Evolutionary conservation across 2,797 vertebrate genomes (phyloP), one percentile per base, ranked within the genome.

Genomic region (Balearica regulorum): DNA sequence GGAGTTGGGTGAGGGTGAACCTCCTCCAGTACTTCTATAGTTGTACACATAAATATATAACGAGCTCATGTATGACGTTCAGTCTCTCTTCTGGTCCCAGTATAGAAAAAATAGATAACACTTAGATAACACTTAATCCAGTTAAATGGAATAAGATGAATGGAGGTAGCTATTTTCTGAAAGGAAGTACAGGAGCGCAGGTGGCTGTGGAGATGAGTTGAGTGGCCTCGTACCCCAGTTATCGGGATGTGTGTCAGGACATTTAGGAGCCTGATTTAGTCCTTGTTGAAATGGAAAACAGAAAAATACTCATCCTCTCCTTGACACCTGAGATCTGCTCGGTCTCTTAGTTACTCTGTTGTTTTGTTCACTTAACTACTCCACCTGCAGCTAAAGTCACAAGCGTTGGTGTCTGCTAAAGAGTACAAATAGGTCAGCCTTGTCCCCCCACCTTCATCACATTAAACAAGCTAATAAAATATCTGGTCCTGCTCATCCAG

Each of bases 1-100:
- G 0, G 44, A 77, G 39, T 0, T 53, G 37, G 13, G 44, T 0
- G 0, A 94, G 49, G 39, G 7, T 35, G 24, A 89, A 54, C 11
- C 11, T 84, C 41, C 57, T 78, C 31, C 44, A 26, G 33, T 21
- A n/a, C 6, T 48, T 58, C 72, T 72, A 76, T 37, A 53, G 48
- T 21, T 48, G 62, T 39, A 44, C 29, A 51, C 31, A 65, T 17
- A 69, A 82, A 69, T 13, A 35, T 5, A 26, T 31, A 51, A 87
- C 0, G 1, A 53, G 26, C 21, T 72, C 41, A 51, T 4, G 28
- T 35, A 29, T 2, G 11, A 44, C 1, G 0, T 77, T 66, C 77
- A 37, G 53, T 44, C 60, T 87, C 26, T 43, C 39, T 13, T 76
- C 73, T 85, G 64, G 39, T 46, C 80, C 66, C 48, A 39, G 55